Conservation (phyloP, 2,888 invertebrate genomes). For the Meta bourneti region DNA sequence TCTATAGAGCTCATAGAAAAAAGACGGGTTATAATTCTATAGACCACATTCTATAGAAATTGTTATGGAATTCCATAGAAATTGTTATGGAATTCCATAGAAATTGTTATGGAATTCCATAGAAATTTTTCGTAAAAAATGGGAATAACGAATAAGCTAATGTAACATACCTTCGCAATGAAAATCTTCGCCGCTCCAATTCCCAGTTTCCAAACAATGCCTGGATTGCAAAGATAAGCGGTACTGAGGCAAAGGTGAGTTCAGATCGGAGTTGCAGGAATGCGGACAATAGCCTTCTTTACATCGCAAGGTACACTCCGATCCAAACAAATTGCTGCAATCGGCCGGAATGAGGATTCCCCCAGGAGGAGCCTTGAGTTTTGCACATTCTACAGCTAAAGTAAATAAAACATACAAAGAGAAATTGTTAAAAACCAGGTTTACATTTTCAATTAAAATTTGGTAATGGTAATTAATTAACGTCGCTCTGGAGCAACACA, state of each 20-base stretch:
- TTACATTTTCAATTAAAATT: background rate
- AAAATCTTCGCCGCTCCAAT: slow-evolving; percentile 72
- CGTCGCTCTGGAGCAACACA: too few relatives aligned
- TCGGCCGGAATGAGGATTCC: slow-evolving; percentile 63
- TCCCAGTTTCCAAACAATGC: slow-evolving; percentile 64
- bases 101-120: too few relatives aligned
- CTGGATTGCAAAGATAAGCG: slow-evolving; percentile 35
- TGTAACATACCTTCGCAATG: slow-evolving; percentile 67
- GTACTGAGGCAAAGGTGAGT: slow-evolving; percentile 51
- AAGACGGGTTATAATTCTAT: too few relatives aligned
- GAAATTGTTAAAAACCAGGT: background rate
- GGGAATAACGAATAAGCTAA: too few relatives aligned
- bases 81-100: too few relatives aligned
- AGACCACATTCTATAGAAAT: too few relatives aligned
- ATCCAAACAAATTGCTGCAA: slow-evolving; percentile 59
- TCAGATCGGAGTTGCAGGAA: slow-evolving; percentile 67
- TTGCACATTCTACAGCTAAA: slow-evolving; percentile 63
- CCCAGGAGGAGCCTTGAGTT: slow-evolving; percentile 49
- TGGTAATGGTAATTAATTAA: too few relatives aligned
- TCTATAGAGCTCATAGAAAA: too few relatives aligned
- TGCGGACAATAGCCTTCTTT: slow-evolving; percentile 70
- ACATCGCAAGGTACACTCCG: slow-evolving; percentile 58
- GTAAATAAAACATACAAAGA: background rate
- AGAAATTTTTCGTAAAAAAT: too few relatives aligned
- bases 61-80: too few relatives aligned